Conservation (phyloP, 2,797 vertebrate genomes). For the Oryzias sinensis region DNA sequence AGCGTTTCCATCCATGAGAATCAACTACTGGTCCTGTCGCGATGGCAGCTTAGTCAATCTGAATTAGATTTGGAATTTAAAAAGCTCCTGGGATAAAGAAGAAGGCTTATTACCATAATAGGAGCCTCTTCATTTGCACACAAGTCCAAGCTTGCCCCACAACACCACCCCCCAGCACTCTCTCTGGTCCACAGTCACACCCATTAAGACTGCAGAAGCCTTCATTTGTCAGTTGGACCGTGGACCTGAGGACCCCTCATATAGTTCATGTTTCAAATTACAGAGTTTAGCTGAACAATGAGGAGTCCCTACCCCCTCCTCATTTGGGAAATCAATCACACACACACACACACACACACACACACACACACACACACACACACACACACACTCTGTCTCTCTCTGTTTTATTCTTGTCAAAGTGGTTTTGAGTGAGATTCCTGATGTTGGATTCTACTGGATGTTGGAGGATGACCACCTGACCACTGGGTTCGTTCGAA, state of each 20-base stretch:
- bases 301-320: conserved; percentile 55
- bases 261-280: no score
- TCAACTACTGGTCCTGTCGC: conserved; percentile 41
- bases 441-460: neutral
- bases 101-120: conserved; percentile 78
- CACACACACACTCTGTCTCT: conserved; percentile 34
- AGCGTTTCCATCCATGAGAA: conserved; percentile 27
- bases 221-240: conserved; percentile 72
- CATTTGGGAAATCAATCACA: conserved; percentile 80
- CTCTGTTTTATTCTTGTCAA: no score
- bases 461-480: no score
- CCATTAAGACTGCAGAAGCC: conserved; percentile 75
- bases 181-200: conserved; percentile 67
- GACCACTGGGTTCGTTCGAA: neutral
- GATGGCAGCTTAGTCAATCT: conserved; percentile 20
- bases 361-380: no score
- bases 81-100: conserved; percentile 71
- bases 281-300: no score
- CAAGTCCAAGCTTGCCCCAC: conserved; percentile 64
- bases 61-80: conserved; percentile 80
- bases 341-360: no score
- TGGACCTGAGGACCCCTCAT: conserved; percentile 65
- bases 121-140: conserved; percentile 82
- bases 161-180: conserved; percentile 27
- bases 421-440: no score